A percentile compares a stretch with the other conserved stretches of the same genome.
Evolutionary conservation across 2,888 invertebrate genomes (phyloP).

Genomic region (Phalangium opilio): DNA sequence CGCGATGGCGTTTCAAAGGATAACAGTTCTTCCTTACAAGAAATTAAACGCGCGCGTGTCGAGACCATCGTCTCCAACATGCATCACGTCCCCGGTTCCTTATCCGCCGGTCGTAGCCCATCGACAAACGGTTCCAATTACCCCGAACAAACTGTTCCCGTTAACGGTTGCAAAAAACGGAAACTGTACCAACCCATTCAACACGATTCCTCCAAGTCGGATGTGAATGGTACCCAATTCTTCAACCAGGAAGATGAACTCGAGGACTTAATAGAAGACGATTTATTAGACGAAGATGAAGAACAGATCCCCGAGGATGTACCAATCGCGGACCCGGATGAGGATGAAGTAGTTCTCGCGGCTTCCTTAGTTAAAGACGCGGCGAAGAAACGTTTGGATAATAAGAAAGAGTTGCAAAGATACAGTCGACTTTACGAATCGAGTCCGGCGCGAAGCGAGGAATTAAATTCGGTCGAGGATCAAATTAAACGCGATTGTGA

Average conservation of each 20-base stretch:
- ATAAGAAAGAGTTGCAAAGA: no score
- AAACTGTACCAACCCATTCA: slow-evolving; percentile 92
- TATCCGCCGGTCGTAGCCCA: slow-evolving; percentile 9
- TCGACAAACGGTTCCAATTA: slow-evolving; percentile 6
- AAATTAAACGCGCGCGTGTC: slow-evolving; percentile 66
- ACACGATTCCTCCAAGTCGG: slow-evolving; percentile 35
- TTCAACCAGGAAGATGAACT: slow-evolving; percentile 10
- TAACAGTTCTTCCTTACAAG: not conserved
- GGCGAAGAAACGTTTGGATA: slow-evolving; percentile 3
- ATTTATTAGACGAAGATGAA: slow-evolving; percentile 3
- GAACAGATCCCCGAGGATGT: slow-evolving; percentile 20
- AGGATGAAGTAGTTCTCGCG: slow-evolving; percentile 35
- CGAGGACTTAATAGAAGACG: not conserved
- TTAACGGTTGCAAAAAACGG: slow-evolving; percentile 87
- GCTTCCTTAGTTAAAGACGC: slow-evolving; percentile 16
- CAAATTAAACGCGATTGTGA: no score
- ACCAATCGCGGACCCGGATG: slow-evolving; percentile 41
- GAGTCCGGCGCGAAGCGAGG: no score
- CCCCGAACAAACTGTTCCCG: slow-evolving; percentile 42
- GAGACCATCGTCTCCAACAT: slow-evolving; percentile 90
- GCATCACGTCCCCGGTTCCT: slow-evolving; percentile 30
- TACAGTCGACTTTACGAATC: no score
- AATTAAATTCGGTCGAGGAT: no score
- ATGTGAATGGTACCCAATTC: not conserved
- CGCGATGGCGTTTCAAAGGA: no score